These are phyloP conservation scores for Trididemnum clinides DNA, from an alignment of 23 tunicate species.

Conservation along the genomic window DNA sequence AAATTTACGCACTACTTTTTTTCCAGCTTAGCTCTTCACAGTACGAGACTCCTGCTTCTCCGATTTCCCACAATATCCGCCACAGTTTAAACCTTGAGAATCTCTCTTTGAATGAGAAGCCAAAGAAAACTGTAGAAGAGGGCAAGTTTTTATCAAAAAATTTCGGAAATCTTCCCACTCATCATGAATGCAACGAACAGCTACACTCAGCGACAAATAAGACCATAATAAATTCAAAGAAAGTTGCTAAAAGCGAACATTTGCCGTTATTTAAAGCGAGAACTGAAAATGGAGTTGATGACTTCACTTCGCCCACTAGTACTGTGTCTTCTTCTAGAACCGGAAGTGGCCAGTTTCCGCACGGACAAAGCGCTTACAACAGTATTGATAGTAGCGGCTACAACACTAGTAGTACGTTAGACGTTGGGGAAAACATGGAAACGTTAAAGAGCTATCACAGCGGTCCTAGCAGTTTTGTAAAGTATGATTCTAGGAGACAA, in stretches of 20 bases:
- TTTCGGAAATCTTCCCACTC: background rate
- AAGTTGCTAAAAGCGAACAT: background rate
- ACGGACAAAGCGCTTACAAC: constrained; percentile 82
- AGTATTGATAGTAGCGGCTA: constrained; percentile 95
- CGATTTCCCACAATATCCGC: constrained; percentile 82
- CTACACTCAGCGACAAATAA: constrained; percentile 18
- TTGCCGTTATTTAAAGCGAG: background rate
- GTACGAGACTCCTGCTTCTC: constrained; percentile 75
- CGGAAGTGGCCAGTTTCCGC: constrained; percentile 46
- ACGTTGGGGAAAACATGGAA: constrained; percentile 68
- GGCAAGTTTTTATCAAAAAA: background rate
- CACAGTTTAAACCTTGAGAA: constrained; percentile 86
- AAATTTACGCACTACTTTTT: background rate
- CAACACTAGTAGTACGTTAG: constrained; percentile 89
- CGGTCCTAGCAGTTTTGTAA: background rate
- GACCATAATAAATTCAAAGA: background rate
- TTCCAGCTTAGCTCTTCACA: constrained; percentile 60
- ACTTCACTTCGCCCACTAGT: constrained; percentile 63
- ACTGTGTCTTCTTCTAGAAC: constrained; percentile 43
- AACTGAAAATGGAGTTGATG: background rate
- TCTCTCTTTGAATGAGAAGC: constrained; percentile 54
- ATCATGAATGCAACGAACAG: background rate
- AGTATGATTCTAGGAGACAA: background rate
- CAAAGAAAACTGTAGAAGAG: constrained; percentile 38
- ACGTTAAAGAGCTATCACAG: constrained; percentile 21